Evolutionary conservation across 2,797 vertebrate genomes (phyloP), one percentile per base, ranked within the genome.

Genomic region (Syngnathus rostellatus): DNA sequence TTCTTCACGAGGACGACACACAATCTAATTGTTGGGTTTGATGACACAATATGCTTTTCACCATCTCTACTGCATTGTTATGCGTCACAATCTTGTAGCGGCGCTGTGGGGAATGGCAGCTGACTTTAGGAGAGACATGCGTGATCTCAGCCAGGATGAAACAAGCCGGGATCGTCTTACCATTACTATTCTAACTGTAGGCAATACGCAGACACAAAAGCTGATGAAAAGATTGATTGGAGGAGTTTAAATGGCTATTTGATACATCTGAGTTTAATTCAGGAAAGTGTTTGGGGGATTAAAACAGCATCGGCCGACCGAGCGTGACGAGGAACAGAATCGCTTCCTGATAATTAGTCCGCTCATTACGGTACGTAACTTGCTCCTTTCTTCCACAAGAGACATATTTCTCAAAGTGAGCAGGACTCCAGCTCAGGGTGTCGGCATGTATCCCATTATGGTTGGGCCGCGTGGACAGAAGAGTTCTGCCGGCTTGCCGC

Each of bases 361-460:
- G 37, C 67, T 68, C 72, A 62, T 62, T 17, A 2, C 46, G 19
- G 46, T 48, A 46, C n/a, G 41, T 62, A 25, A 62, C 60, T 38
- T 38, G 8, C 9, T n/a, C 1, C 38, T 39, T 60, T 59, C 16
- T n/a, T 10, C 9, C 55, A 5, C 9, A 57, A 57, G 55, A 59
- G 8, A 21, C 37, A 57, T 6, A 39, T 37, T 58, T 87, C 81
- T 82, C 81, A 74, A 69, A 71, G 76, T 67, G 71, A 85, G 79
- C 73, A 69, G 73, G 78, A 69, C 73, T 82, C 74, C 68, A 70
- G 71, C 73, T 67, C 70, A 31, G 62, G 66, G 59, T 82, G 81
- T 83, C 74, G 84, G 83, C 74, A 81, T 85, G 87, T 82, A 85
- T 90, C 83, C 81, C 84, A 86, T 89, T 85, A 88, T 84, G 84